Base-by-base conservation (phyloP, 2,888 invertebrate species). In the Cataglyphis livida region DNA sequence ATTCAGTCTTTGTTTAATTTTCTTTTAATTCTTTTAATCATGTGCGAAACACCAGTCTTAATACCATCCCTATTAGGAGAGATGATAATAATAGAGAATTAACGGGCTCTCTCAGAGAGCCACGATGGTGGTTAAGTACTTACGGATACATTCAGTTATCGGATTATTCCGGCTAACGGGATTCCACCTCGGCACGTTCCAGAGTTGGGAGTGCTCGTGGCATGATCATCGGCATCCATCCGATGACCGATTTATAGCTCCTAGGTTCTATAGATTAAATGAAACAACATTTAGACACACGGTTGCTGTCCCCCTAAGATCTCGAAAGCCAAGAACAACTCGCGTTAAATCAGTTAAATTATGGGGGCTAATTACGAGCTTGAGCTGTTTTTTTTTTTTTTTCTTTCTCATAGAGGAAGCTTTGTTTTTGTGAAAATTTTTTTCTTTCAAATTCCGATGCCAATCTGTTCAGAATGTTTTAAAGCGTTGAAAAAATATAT, bases 101-200 rank as follows among this genome's bases (percentile, higher is more conserved):
- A 75, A 75, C n/a, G 61, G 10, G 5, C 1, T 25, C 48, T 35
- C 48, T 35, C 7, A 28, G 41, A 12, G 25, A 32, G 48, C 6
- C 48, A 35, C 25, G 32, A 35, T 35, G 51, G 62, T 28, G 73
- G 21, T 51, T 51, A 51, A 75, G 64, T 38, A 64, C 62, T 75
- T 51, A 75, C 25, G 32, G 35, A 51, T 75, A 75, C 62, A 75
- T 75, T 28, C 51, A 51, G 64, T 75, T 75, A 75, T 64, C 64
- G 48, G 35, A 64, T 64, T 64, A 75, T 51, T 75, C 35, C 25
- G 64, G 18, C 21, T 51, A 64, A 75, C 48, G 51, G 35, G 35
- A 75, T 64, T 64, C 21, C 35, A 75, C 35, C 48, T 35, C 48
- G 51, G 35, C 74, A 51, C 75, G 25, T 64, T 64, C 51, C 64